A percentile compares a stretch with the other conserved stretches of the same genome.
Conservation (phyloP, 2,797 vertebrate genomes). For the Taenioides sp. region DNA sequence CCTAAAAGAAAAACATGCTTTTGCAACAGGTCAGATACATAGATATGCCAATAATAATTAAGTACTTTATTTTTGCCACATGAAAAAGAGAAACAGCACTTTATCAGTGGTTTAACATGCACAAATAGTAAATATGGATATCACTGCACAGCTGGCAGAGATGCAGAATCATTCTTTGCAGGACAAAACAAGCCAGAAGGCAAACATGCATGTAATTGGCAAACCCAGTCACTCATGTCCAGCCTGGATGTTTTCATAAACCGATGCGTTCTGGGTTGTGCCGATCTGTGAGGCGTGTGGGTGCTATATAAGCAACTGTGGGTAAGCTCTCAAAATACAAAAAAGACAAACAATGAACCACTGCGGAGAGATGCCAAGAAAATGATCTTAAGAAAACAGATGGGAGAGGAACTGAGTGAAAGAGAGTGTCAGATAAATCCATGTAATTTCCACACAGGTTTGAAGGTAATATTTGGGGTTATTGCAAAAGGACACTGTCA, state of each 20-base stretch:
- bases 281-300: slow-evolving; percentile 3
- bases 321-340: slow-evolving; percentile 25
- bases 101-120: not conserved
- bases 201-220: slow-evolving; percentile 61
- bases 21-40: slow-evolving; percentile 47
- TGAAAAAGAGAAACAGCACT: slow-evolving; percentile 27
- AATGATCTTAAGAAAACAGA: slow-evolving; percentile 10
- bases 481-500: slow-evolving; percentile 4
- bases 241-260: slow-evolving; percentile 29
- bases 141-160: slow-evolving; percentile 41
- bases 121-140: slow-evolving; percentile 49
- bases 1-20: slow-evolving; percentile 32
- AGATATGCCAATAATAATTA: slow-evolving; percentile 48
- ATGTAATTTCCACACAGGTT: slow-evolving; percentile 7
- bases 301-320: slow-evolving; percentile 36
- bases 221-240: slow-evolving; percentile 38
- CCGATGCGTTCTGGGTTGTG: slow-evolving; percentile 12
- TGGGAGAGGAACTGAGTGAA: slow-evolving; percentile 11
- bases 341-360: slow-evolving; percentile 28
- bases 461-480: slow-evolving; percentile 13
- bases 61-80: slow-evolving; percentile 56
- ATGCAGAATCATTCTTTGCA: slow-evolving; percentile 43
- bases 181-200: slow-evolving; percentile 43
- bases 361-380: slow-evolving; percentile 24
- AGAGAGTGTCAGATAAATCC: slow-evolving; percentile 7